phyloP scores from a whole-genome alignment of 2,888 invertebrate species.

The Pteria penguin region DNA sequence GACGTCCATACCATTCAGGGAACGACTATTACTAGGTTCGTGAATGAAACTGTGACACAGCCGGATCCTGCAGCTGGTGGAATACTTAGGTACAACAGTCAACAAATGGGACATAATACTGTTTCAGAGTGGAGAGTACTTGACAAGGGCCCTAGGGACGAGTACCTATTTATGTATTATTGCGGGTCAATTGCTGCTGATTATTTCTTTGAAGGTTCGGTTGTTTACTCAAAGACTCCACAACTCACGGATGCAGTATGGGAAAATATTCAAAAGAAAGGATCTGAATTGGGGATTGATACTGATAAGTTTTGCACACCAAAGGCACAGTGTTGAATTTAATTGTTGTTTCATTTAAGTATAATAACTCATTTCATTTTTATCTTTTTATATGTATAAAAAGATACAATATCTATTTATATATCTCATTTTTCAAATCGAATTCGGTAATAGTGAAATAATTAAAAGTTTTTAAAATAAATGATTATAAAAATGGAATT shows the following conservation, averaged over 20 bases:
- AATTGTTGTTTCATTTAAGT: no score
- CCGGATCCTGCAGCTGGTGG: constrained; percentile 37
- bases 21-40: constrained; percentile 39
- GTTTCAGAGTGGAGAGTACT: constrained; percentile 30
- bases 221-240: constrained; percentile 53
- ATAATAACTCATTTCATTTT: no score
- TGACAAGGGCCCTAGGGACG: constrained; percentile 38
- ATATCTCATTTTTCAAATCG: no score
- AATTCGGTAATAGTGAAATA: no score
- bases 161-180: constrained; percentile 54
- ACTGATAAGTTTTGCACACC: constrained; percentile 28
- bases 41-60: constrained; percentile 48
- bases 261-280: not conserved
- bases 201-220: constrained; percentile 54
- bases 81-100: constrained; percentile 47
- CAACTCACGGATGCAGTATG: constrained; percentile 16
- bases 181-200: constrained; percentile 50
- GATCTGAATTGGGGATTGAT: constrained; percentile 10
- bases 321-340: constrained; percentile 3
- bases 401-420: no score
- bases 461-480: no score
- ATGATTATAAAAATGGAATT: no score
- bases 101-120: constrained; percentile 48
- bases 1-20: constrained; percentile 52
- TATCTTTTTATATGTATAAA: no score